These are phyloP conservation scores for Sarcophilus harrisii DNA, from an alignment of 2,797 vertebrate species.

Conservation along the genomic window DNA sequence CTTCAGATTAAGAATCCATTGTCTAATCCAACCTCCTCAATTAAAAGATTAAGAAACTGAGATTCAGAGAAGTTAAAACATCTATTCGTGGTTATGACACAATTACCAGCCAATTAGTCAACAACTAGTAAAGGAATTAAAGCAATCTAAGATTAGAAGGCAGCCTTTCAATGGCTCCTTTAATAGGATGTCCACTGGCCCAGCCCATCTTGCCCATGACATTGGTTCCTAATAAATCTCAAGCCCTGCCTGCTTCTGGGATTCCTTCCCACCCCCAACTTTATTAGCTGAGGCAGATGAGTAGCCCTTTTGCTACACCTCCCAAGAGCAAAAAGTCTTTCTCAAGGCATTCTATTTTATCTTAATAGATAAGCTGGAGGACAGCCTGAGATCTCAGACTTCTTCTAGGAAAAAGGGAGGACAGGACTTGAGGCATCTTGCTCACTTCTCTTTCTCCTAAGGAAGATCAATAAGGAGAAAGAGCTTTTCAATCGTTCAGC, in stretches of 20 bases:
- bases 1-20: background rate
- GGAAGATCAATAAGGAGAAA: background rate
- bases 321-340: background rate
- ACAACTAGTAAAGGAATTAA: background rate
- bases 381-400: constrained; percentile 55
- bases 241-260: background rate
- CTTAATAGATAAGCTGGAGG: constrained; percentile 17
- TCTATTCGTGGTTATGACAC: background rate
- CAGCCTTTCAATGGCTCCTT: background rate
- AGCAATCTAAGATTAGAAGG: background rate
- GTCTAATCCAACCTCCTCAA: background rate
- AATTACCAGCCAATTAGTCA: background rate
- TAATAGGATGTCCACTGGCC: background rate
- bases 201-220: background rate
- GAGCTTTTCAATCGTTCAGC: background rate
- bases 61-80: background rate
- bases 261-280: background rate
- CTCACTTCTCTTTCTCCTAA: background rate
- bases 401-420: constrained; percentile 52
- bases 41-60: background rate
- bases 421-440: constrained; percentile 54
- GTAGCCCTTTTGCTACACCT: background rate
- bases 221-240: background rate
- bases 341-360: background rate
- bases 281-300: background rate